Percentiles rank a stretch among this genome's conserved stretches.
These are phyloP conservation scores for Malurus melanocephalus DNA, from an alignment of 2,113 vertebrate species.

Conservation along the genomic window DNA sequence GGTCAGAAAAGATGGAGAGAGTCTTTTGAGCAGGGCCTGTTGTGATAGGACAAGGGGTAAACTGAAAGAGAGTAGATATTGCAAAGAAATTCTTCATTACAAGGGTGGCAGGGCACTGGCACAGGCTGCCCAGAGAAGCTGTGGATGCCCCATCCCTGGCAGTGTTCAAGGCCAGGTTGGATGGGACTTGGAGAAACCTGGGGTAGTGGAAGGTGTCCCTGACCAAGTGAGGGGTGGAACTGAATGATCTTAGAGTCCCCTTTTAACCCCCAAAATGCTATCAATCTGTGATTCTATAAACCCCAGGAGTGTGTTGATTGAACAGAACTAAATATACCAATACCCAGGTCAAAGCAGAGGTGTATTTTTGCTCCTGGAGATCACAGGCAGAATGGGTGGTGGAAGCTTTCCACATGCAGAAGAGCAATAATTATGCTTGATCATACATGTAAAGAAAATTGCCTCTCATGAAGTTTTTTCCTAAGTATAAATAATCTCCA, in stretches of 20 bases:
- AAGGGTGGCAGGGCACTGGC: neutral
- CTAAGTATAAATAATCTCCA: neutral
- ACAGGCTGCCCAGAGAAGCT: neutral
- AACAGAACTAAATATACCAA: neutral
- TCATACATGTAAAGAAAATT: neutral
- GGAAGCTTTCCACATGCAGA: neutral
- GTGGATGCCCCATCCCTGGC: neutral
- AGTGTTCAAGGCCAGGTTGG: neutral
- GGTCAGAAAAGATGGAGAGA: neutral
- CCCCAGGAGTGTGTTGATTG: neutral
- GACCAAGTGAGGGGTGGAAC: neutral
- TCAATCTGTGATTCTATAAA: neutral
- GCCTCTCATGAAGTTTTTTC: neutral
- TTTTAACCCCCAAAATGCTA: neutral
- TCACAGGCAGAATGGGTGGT: neutral
- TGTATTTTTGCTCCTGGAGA: neutral
- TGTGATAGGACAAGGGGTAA: neutral
- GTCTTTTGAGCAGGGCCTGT: neutral
- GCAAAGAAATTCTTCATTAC: neutral
- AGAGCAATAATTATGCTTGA: neutral
- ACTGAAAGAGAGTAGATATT: neutral
- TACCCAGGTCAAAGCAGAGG: neutral
- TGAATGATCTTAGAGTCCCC: neutral
- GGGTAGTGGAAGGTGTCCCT: neutral
- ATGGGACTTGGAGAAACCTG: rapidly evolving